Evolutionary conservation across 2,113 vertebrate genomes (phyloP).

Genomic region (Anguilla japonica): DNA sequence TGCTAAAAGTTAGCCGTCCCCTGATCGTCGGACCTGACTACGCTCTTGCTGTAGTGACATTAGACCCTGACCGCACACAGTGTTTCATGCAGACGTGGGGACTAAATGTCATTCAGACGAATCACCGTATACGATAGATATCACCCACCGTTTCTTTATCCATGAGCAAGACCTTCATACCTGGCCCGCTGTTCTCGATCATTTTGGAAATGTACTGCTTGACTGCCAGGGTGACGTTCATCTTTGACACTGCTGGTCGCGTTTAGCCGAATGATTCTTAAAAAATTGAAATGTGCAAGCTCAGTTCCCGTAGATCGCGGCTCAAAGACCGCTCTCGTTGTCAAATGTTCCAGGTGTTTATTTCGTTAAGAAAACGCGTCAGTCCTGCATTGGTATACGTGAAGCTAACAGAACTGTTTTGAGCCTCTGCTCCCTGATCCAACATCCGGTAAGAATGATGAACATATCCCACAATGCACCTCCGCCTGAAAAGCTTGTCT

Average conservation of each 20-base stretch:
- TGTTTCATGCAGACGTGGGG: neutral
- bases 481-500: neutral
- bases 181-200: conserved; percentile 93
- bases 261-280: neutral
- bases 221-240: conserved; percentile 93
- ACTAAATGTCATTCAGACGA: neutral
- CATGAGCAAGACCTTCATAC: conserved; percentile 97
- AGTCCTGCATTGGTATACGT: neutral
- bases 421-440: neutral
- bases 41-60: neutral
- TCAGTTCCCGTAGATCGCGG: neutral
- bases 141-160: conserved; percentile 89
- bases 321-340: neutral
- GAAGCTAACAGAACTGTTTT: neutral
- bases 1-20: neutral
- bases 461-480: conserved; percentile 14
- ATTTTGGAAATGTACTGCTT: conserved; percentile 93
- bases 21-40: neutral
- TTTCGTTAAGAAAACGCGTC: neutral
- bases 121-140: neutral
- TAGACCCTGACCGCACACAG: neutral
- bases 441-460: conserved; percentile 19
- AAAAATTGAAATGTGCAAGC: neutral
- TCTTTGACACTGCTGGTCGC: conserved; percentile 50
- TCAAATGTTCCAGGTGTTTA: neutral